Conservation (phyloP, 2,113 vertebrate species). For the Halichoerus grypus region DNA sequence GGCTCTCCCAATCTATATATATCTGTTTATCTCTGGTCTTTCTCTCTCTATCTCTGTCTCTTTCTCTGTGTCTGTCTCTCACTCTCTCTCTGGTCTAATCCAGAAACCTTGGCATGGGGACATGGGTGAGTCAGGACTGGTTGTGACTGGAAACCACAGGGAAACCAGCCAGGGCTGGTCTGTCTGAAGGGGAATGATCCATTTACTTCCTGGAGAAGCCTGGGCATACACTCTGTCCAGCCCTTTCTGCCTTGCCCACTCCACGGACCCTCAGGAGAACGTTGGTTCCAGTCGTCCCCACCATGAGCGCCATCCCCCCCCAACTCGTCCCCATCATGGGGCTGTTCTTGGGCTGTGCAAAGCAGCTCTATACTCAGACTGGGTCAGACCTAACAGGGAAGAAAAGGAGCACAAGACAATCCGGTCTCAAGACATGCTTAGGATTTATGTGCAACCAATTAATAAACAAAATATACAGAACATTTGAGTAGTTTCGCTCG, state of each 20-base stretch:
- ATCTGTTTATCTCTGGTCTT: neutral
- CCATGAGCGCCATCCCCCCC: neutral
- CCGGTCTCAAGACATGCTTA: neutral
- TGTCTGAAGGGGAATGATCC: neutral
- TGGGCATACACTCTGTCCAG: neutral
- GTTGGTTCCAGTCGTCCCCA: rapidly evolving
- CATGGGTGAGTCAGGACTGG: neutral
- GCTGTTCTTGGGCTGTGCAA: neutral
- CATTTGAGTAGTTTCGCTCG: neutral
- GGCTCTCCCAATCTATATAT: neutral
- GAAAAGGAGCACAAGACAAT: neutral
- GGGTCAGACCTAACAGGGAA: neutral
- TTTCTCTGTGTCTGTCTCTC: neutral
- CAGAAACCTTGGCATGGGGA: neutral
- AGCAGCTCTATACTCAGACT: neutral
- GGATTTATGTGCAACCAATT: neutral
- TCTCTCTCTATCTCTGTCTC: neutral
- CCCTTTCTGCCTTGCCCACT: neutral
- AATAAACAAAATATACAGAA: neutral
- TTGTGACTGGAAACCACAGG: neutral
- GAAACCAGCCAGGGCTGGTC: neutral
- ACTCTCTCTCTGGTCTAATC: neutral
- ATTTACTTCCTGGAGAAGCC: neutral
- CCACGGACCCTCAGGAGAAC: neutral
- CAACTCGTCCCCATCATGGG: rapidly evolving